Conservation (phyloP, 2,113 vertebrate genomes). For the Anolis sagrei region DNA sequence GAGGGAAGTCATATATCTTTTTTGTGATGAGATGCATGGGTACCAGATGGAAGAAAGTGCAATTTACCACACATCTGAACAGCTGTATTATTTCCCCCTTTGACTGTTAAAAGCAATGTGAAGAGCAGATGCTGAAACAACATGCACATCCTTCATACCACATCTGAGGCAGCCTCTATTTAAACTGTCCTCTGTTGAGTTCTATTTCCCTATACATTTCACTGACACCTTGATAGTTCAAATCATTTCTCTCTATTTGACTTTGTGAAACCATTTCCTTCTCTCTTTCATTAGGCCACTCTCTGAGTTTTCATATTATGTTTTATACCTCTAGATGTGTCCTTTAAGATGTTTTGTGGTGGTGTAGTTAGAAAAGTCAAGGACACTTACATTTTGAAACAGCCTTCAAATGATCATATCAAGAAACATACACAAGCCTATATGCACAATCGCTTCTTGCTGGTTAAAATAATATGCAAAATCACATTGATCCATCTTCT, state of each 20-base stretch:
- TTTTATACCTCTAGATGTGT: background rate
- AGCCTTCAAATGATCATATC: background rate
- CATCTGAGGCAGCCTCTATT: background rate
- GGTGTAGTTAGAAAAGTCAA: too few species aligned
- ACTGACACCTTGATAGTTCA: background rate
- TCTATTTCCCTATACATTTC: background rate
- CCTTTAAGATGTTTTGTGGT: background rate
- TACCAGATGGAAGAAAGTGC: background rate
- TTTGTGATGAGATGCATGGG: background rate
- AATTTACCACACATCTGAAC: background rate
- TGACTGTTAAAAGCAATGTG: background rate
- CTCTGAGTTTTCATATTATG: background rate
- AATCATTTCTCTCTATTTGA: background rate
- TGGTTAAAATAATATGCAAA: background rate
- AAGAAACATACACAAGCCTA: background rate
- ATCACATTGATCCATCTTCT: too few species aligned
- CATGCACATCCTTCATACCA: background rate
- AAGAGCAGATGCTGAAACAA: slow-evolving; percentile 1
- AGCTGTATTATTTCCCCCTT: background rate
- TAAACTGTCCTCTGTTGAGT: background rate
- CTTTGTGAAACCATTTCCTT: background rate
- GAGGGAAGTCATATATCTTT: background rate
- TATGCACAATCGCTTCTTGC: background rate
- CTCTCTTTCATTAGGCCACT: too few species aligned
- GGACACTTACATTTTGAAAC: background rate